These are phyloP conservation scores for Brachypteracias leptosomus DNA, from an alignment of 2,113 vertebrate species.

Conservation along the genomic window DNA sequence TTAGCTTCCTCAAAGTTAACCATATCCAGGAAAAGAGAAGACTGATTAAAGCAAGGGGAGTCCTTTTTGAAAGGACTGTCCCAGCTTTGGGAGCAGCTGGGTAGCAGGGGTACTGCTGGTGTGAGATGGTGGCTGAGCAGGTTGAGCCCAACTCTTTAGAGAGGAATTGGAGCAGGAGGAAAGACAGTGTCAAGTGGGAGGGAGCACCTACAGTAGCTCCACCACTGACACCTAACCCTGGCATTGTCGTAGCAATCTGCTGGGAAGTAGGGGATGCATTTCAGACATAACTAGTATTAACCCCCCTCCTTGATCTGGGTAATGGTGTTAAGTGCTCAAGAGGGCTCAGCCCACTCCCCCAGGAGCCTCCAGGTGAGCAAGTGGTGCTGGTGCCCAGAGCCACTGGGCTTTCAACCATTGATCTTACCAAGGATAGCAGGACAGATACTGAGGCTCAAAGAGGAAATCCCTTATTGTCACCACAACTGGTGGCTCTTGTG, in stretches of 20 bases:
- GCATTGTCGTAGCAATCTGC: conserved; percentile 7
- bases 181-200: background rate
- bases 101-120: background rate
- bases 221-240: background rate
- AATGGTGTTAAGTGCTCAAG: background rate
- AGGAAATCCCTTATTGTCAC: background rate
- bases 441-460: rapidly evolving
- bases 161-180: background rate
- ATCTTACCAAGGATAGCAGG: background rate
- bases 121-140: conserved; percentile 1
- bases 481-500: background rate
- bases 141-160: conserved; percentile 10
- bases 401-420: rapidly evolving
- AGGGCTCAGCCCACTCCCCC: background rate
- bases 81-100: background rate
- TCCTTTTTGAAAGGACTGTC: background rate
- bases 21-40: background rate
- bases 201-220: background rate
- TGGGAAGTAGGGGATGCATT: background rate
- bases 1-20: background rate
- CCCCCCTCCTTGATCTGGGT: background rate
- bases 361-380: background rate
- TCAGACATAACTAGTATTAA: background rate
- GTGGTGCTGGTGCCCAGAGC: background rate
- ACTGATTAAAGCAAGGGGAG: background rate